A percentile compares a stretch with the other conserved stretches of the same genome.
phyloP scores from a whole-genome alignment of 2,797 vertebrate genomes.

The Sebastes alutus region DNA sequence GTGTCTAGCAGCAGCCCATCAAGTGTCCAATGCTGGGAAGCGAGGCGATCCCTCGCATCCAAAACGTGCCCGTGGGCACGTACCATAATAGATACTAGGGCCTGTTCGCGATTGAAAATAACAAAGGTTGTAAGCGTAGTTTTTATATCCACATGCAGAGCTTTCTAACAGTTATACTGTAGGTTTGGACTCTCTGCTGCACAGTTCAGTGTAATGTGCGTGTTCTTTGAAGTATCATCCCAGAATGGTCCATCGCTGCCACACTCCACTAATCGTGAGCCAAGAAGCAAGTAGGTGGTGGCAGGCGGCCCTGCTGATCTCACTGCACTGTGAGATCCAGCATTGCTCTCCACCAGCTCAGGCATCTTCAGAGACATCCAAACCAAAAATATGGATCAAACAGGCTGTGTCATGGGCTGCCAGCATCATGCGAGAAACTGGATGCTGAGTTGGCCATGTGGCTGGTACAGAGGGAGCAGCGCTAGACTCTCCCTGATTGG shows the following conservation, averaged over 20 bases:
- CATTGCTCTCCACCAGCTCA: slow-evolving; percentile 18
- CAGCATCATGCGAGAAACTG: neutral
- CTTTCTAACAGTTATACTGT: neutral
- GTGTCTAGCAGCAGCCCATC: too few species aligned
- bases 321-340: slow-evolving; percentile 14
- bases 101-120: neutral
- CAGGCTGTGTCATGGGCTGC: neutral
- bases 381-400: slow-evolving; percentile 24
- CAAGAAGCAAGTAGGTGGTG: slow-evolving; percentile 34
- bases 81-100: too few species aligned
- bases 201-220: slow-evolving; percentile 25
- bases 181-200: neutral
- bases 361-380: slow-evolving; percentile 23
- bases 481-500: neutral
- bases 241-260: neutral
- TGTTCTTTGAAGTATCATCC: neutral
- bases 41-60: too few species aligned
- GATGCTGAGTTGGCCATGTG: neutral
- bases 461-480: neutral
- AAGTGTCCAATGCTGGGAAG: too few species aligned
- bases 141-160: neutral
- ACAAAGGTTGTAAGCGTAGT: neutral
- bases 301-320: slow-evolving; percentile 27
- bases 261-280: slow-evolving; percentile 9
- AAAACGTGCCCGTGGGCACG: too few species aligned